A percentile compares a stretch with the other conserved stretches of the same genome.
phyloP scores from a whole-genome alignment of 2,113 vertebrate species.

The Dipodomys ordii region DNA sequence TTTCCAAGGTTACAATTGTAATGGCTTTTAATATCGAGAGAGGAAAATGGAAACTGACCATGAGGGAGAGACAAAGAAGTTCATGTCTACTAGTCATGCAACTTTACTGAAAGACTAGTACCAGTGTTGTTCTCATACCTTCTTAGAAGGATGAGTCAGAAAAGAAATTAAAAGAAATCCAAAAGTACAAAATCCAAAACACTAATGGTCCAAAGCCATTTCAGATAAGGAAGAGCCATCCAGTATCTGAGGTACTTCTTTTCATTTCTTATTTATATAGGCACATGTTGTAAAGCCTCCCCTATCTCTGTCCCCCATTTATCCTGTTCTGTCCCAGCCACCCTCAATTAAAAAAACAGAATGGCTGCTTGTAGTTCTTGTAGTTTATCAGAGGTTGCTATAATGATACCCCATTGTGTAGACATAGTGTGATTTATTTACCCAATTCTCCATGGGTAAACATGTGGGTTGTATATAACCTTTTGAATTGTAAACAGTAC shows the following conservation, averaged over 20 bases:
- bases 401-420: background rate
- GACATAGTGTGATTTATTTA: background rate
- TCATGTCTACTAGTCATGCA: background rate
- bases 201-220: background rate
- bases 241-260: background rate
- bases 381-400: background rate
- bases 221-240: background rate
- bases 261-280: background rate
- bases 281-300: background rate
- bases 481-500: background rate
- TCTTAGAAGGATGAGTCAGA: background rate
- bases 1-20: background rate
- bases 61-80: background rate
- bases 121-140: background rate
- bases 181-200: background rate
- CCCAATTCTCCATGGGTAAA: background rate
- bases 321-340: no score
- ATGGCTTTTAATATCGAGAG: background rate
- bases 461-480: background rate
- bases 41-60: background rate
- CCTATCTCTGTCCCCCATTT: background rate
- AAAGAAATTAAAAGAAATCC: background rate
- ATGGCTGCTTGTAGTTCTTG: background rate
- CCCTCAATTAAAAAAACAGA: no score
- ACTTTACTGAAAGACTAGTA: conserved; percentile 7